Base-by-base conservation (phyloP, 2,888 invertebrate genomes). In the Drosophila engyochracea region DNA sequence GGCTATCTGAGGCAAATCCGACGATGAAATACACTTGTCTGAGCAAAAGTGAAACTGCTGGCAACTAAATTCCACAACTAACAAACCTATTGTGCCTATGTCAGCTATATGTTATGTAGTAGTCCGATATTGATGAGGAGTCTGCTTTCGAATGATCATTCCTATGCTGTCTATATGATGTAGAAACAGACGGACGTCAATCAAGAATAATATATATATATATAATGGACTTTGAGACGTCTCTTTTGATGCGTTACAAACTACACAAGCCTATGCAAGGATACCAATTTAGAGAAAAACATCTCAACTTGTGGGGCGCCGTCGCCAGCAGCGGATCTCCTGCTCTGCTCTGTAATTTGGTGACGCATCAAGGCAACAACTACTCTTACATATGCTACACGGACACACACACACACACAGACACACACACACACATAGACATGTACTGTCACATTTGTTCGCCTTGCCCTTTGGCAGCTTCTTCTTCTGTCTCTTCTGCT, bases 281-380 rank as follows among this genome's bases (percentile, higher is more conserved):
- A 72, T 65, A 58, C 51, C 51, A 39, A 39, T 19, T 31, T 54
- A 47, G 28, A 3, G 9, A 5, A 19, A 59, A 19, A 31, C 47
- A 41, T 65, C 54, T 64, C 70, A 76, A 71, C 69, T 74, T 81
- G 70, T 76, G 60, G 70, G 68, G 54, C 70, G 76, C 58, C 63
- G 37, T 67, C 39, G 66, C 67, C 66, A 52, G 53, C 33, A 61
- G 54, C 67, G 66, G 39, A 25, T 53, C 12, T 31, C 2, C 9
- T 39, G 39, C 31, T 16, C 35, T 30, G 51, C 63, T 22, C 65
- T 47, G n/a, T 47, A 25, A 64, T 64, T 53, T 64, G 67, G 66
- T 44, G 65, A 67, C 66, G 53, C 44, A 67, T 47, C 35, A 22
- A 22, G 19, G 63, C 70, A 31, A n/a, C 54, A 68, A 54, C 62